Evolutionary conservation across 2,113 vertebrate genomes (phyloP).

Genomic region (Mustela lutreola): DNA sequence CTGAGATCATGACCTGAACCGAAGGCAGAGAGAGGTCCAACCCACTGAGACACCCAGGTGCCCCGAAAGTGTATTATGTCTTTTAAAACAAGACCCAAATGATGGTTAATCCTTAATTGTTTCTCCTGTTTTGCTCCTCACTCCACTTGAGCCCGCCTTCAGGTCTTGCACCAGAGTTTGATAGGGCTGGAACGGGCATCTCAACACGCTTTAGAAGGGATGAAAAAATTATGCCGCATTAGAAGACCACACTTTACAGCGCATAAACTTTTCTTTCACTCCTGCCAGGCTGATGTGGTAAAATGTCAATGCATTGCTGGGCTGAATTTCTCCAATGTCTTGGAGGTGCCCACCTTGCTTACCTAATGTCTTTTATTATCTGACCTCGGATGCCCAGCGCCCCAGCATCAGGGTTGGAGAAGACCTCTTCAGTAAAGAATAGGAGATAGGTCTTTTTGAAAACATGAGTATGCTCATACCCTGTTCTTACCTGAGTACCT

Average conservation of each 20-base stretch:
- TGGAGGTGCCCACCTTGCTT: background rate
- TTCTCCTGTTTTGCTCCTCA: background rate
- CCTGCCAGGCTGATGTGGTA: background rate
- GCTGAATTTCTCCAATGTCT: background rate
- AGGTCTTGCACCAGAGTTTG: background rate
- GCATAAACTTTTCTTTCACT: background rate
- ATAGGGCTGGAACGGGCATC: background rate
- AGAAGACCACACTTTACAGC: background rate
- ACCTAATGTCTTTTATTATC: background rate
- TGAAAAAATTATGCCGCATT: background rate
- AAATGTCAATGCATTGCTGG: background rate
- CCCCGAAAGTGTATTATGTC: too few relatives aligned
- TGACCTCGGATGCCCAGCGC: background rate
- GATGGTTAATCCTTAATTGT: background rate
- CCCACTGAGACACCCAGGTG: too few relatives aligned
- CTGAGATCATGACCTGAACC: too few relatives aligned
- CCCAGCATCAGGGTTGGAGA: background rate
- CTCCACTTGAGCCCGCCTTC: background rate
- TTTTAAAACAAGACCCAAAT: background rate
- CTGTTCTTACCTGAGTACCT: background rate
- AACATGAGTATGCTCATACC: background rate
- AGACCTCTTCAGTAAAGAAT: background rate
- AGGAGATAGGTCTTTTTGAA: background rate
- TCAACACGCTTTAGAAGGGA: background rate
- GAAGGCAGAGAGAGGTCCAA: too few relatives aligned